Conservation (phyloP, 2,113 vertebrate genomes). For the Dicentrarchus labrax region DNA sequence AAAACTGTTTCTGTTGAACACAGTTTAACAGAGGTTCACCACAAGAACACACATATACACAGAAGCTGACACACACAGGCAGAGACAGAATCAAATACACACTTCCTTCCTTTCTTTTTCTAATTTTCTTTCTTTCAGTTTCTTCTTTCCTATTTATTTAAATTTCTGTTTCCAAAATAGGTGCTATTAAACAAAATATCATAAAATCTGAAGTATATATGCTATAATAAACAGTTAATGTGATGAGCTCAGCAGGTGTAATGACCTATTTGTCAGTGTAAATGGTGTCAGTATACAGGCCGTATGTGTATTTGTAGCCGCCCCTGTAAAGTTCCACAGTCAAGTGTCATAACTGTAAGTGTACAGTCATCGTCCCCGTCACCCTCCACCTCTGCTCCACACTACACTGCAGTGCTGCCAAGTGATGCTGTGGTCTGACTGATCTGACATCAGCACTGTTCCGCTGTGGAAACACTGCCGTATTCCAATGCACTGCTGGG, state of each 20-base stretch:
- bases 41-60: constrained; percentile 21
- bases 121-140: neutral
- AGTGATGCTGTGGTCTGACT: constrained; percentile 62
- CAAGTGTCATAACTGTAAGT: constrained; percentile 62
- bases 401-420: constrained; percentile 36
- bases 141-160: neutral
- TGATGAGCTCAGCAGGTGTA: neutral
- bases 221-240: neutral
- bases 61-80: neutral
- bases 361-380: constrained; percentile 75
- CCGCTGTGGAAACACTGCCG: constrained; percentile 61
- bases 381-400: constrained; percentile 66
- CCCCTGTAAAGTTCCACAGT: constrained; percentile 70
- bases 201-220: neutral
- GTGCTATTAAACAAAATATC: neutral
- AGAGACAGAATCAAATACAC: neutral
- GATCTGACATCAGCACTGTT: constrained; percentile 56
- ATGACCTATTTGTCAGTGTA: neutral
- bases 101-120: neutral
- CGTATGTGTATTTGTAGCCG: constrained; percentile 24
- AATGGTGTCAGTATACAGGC: constrained; percentile 3
- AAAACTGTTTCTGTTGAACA: too few species aligned
- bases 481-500: neutral
- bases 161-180: neutral
- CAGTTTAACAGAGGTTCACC: constrained; percentile 4